Conservation (phyloP, 2,113 vertebrate species). For the Xenopus borealis region DNA sequence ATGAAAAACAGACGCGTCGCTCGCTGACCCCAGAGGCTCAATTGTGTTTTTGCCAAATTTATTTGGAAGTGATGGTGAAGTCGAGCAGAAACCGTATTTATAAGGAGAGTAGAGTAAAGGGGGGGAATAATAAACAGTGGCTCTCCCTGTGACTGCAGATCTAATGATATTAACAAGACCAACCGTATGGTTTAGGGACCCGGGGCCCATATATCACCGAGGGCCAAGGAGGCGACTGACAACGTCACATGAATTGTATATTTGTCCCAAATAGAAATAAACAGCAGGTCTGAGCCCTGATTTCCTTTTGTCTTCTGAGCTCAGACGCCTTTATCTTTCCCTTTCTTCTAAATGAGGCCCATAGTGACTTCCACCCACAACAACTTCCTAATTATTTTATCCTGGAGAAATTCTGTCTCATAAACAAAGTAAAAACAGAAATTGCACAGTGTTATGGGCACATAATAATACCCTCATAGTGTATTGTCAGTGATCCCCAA, state of each 20-base stretch:
- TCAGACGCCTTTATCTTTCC: slow-evolving; percentile 5
- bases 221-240: slow-evolving; percentile 47
- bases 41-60: slow-evolving; percentile 94
- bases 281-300: not conserved
- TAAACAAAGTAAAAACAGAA: not conserved
- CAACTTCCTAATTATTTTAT: slow-evolving; percentile 23
- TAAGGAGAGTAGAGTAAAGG: slow-evolving; percentile 64
- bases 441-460: not conserved
- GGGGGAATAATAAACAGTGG: slow-evolving; percentile 80
- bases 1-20: slow-evolving; percentile 82
- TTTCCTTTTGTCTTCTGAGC: slow-evolving; percentile 22
- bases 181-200: slow-evolving; percentile 53
- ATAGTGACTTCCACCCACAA: slow-evolving; percentile 14
- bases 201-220: slow-evolving; percentile 50
- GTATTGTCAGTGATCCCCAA: too few relatives aligned
- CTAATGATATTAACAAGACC: slow-evolving; percentile 79
- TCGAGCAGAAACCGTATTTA: slow-evolving; percentile 88
- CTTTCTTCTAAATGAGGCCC: slow-evolving; percentile 20
- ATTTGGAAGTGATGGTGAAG: slow-evolving; percentile 97
- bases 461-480: too few relatives aligned
- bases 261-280: slow-evolving; percentile 20
- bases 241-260: slow-evolving; percentile 37
- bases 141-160: slow-evolving; percentile 70
- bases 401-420: not conserved
- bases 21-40: slow-evolving; percentile 96